These are phyloP conservation scores for Pseudococcus longispinus DNA, from an alignment of 2,888 invertebrate species.

Conservation along the genomic window DNA sequence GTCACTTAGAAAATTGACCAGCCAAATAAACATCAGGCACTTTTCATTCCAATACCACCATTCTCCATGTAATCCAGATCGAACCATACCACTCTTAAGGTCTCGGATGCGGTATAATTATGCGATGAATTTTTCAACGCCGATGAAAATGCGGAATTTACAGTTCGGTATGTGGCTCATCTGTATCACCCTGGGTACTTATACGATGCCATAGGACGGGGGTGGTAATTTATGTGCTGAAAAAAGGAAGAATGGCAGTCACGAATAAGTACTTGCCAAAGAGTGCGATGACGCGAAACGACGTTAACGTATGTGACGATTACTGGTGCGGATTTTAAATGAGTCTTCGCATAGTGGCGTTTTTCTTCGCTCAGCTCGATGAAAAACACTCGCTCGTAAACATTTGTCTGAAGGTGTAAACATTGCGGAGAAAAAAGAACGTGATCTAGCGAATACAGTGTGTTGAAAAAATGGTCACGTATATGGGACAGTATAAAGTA, in stretches of 20 bases:
- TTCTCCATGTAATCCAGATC: too few relatives aligned
- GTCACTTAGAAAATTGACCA: too few relatives aligned
- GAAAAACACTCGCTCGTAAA: slow-evolving; percentile 38
- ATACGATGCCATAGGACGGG: background rate
- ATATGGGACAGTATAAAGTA: background rate
- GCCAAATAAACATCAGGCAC: too few relatives aligned
- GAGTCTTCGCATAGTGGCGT: background rate
- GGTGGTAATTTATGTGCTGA: slow-evolving; percentile 7
- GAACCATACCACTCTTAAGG: too few relatives aligned
- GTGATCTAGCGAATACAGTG: background rate
- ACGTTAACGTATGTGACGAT: slow-evolving; percentile 46
- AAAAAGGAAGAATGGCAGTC: slow-evolving; percentile 28
- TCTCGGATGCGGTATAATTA: slow-evolving; percentile 11
- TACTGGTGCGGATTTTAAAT: slow-evolving; percentile 45
- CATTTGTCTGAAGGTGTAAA: slow-evolving; percentile 42
- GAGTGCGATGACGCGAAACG: slow-evolving; percentile 44
- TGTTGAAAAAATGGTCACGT: background rate
- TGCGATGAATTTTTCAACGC: slow-evolving; percentile 1
- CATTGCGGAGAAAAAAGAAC: slow-evolving; percentile 23
- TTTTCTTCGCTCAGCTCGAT: background rate
- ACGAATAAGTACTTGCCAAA: slow-evolving; percentile 43
- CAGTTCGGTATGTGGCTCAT: background rate
- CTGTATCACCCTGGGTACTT: background rate
- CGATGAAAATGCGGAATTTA: background rate
- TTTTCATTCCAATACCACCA: too few relatives aligned